Conservation (phyloP, 2,888 invertebrate species). For the Crocallis elinguaria region DNA sequence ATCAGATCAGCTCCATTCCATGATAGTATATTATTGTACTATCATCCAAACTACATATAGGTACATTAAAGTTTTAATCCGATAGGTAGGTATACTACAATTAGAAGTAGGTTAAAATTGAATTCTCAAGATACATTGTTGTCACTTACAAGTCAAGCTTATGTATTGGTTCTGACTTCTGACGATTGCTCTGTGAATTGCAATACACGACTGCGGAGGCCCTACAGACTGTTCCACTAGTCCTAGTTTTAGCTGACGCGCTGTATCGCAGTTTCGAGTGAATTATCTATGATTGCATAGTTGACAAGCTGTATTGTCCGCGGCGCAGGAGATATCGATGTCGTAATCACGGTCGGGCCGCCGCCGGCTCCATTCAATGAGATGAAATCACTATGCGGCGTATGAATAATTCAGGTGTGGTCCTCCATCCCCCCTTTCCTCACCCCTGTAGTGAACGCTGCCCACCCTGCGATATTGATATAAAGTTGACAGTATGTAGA, state of each 20-base stretch:
- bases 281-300: slow-evolving; percentile 40
- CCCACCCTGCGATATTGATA: slow-evolving; percentile 55
- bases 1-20: too few species aligned
- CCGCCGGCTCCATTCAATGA: slow-evolving; percentile 79
- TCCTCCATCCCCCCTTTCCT: slow-evolving; percentile 49
- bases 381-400: slow-evolving; percentile 83
- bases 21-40: too few species aligned
- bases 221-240: not conserved
- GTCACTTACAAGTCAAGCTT: too few species aligned
- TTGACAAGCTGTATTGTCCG: slow-evolving; percentile 71
- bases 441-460: slow-evolving; percentile 36
- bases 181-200: not conserved
- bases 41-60: too few species aligned
- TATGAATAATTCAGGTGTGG: slow-evolving; percentile 83
- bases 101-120: too few species aligned
- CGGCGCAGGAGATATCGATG: slow-evolving; percentile 70
- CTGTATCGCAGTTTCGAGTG: slow-evolving; percentile 15
- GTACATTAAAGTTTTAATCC: too few species aligned
- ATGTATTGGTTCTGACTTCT: too few species aligned
- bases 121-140: too few species aligned
- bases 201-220: not conserved
- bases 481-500: slow-evolving; percentile 56
- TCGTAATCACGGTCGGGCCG: slow-evolving; percentile 74
- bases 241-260: slow-evolving; percentile 12
- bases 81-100: too few species aligned